Evolutionary conservation across 2,113 vertebrate species (phyloP).

Genomic region (Chlamydotis undulata): DNA sequence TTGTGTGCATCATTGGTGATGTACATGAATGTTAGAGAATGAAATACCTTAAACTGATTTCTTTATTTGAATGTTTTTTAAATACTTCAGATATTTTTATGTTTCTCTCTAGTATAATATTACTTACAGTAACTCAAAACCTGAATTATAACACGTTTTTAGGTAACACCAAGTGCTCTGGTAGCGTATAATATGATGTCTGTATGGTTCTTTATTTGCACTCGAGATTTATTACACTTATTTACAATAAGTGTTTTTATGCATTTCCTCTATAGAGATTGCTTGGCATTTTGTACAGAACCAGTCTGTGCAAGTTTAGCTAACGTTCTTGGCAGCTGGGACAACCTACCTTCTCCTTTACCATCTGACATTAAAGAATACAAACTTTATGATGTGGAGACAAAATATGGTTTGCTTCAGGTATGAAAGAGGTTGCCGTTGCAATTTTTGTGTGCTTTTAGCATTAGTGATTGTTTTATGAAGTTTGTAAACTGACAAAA

Average conservation of each 20-base stretch:
- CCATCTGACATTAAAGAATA: slow-evolving; percentile 94
- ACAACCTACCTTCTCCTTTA: slow-evolving; percentile 91
- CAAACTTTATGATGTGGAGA: slow-evolving; percentile 96
- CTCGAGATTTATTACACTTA: not conserved
- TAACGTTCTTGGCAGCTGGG: slow-evolving; percentile 94
- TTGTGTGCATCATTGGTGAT: not conserved
- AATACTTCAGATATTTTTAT: not conserved
- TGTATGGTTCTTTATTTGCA: not conserved
- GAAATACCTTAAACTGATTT: not conserved
- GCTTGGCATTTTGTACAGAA: slow-evolving; percentile 97
- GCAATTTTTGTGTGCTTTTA: not conserved
- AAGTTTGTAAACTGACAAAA: not conserved
- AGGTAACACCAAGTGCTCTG: not conserved
- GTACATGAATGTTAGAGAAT: not conserved
- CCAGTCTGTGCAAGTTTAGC: slow-evolving; percentile 96
- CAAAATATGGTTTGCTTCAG: slow-evolving; percentile 96
- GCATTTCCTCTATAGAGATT: slow-evolving; percentile 83
- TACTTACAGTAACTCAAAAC: not conserved
- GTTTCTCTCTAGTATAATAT: not conserved
- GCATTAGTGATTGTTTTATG: not conserved
- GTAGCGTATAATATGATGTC: not conserved
- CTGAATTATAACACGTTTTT: not conserved
- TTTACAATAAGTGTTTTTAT: not conserved
- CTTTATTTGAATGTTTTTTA: not conserved
- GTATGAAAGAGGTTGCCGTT: slow-evolving; percentile 71